Conservation (phyloP, 1,140 invertebrate genomes). For the Eumaeus atala region DNA sequence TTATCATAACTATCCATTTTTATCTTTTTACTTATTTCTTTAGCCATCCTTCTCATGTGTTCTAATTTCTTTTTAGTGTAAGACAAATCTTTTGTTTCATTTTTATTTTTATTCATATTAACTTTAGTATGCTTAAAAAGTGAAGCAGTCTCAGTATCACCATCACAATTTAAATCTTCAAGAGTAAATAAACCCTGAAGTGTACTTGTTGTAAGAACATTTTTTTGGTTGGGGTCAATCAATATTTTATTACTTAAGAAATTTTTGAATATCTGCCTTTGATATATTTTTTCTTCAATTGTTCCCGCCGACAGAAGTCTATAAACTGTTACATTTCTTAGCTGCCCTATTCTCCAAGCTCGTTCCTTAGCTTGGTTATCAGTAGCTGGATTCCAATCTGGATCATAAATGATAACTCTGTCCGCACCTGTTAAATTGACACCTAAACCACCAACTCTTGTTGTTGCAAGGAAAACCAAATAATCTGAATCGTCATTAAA, state of each 20-base stretch:
- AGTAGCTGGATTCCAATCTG: conserved; percentile 96
- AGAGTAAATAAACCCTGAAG: conserved; percentile 93
- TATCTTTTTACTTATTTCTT: conserved; percentile 75
- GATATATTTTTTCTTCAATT: conserved; percentile 94
- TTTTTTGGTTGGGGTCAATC: conserved; percentile 92
- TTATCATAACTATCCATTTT: conserved; percentile 35
- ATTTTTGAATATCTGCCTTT: conserved; percentile 97
- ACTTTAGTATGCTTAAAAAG: conserved; percentile 85
- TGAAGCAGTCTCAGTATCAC: conserved; percentile 86
- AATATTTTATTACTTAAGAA: conserved; percentile 94
- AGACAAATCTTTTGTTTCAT: conserved; percentile 24
- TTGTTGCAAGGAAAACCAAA: conserved; percentile 95
- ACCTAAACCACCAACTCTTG: conserved; percentile 95
- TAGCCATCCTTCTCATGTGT: conserved; percentile 73
- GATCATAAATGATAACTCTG: conserved; percentile 97
- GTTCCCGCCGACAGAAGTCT: conserved; percentile 90
- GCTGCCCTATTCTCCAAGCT: conserved; percentile 94
- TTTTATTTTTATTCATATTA: conserved; percentile 42
- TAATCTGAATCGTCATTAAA: conserved; percentile 89
- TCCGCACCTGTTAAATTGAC: conserved; percentile 96
- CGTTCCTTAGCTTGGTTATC: conserved; percentile 92
- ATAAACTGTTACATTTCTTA: conserved; percentile 90
- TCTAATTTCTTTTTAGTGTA: conserved; percentile 72
- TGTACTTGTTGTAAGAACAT: conserved; percentile 95
- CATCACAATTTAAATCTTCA: conserved; percentile 81